phyloP scores from a whole-genome alignment of 2,797 vertebrate species.

The Chromis chromis region DNA sequence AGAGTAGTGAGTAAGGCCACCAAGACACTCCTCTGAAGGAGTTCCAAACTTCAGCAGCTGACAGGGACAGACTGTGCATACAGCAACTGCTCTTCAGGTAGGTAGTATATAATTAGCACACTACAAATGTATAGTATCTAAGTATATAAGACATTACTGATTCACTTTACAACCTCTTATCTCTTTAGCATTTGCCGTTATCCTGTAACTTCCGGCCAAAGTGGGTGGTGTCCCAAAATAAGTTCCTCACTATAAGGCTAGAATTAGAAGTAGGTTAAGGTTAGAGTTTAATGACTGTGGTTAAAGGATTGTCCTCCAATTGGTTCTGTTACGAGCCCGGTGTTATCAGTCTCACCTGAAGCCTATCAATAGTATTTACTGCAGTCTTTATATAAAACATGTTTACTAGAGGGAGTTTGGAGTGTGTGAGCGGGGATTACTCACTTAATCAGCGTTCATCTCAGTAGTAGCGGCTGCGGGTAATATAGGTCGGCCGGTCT shows the following conservation, averaged over 20 bases:
- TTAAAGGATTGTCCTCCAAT: slow-evolving; percentile 31
- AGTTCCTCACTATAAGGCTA: background rate
- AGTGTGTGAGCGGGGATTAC: slow-evolving; percentile 55
- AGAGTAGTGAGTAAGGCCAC: too few species aligned
- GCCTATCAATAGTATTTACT: slow-evolving; percentile 34
- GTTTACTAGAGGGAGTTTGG: slow-evolving; percentile 13
- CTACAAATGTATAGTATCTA: too few species aligned
- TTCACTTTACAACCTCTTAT: too few species aligned
- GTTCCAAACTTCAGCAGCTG: too few species aligned
- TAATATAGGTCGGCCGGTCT: slow-evolving; percentile 76
- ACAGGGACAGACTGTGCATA: too few species aligned
- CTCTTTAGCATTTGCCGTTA: background rate
- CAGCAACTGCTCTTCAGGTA: too few species aligned
- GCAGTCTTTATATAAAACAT: slow-evolving; percentile 36
- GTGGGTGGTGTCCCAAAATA: background rate
- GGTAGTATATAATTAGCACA: too few species aligned
- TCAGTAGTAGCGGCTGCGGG: slow-evolving; percentile 31
- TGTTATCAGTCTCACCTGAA: slow-evolving; percentile 50
- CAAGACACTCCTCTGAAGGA: too few species aligned
- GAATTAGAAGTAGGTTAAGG: slow-evolving; percentile 41
- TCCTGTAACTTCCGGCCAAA: background rate
- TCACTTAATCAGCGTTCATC: slow-evolving; percentile 21
- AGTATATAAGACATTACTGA: too few species aligned
- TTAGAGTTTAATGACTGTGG: slow-evolving; percentile 32
- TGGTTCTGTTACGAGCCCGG: slow-evolving; percentile 8